Evolutionary conservation across 2,113 vertebrate species (phyloP), one percentile per base, ranked within the genome.

Genomic region (Lutjanus erythropterus): DNA sequence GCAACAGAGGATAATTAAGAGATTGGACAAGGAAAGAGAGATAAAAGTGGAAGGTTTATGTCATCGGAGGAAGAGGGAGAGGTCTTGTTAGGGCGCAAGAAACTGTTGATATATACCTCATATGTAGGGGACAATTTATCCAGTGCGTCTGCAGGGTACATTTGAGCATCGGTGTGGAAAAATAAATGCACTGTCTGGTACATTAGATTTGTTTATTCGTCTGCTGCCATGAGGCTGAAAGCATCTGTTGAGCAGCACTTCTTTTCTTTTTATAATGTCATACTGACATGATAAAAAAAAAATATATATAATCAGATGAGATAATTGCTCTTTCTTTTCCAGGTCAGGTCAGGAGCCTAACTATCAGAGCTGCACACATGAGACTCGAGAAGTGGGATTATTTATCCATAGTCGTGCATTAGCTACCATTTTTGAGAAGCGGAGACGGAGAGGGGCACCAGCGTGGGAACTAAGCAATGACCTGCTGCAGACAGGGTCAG

Each of bases 1-100:
- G 86, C 58, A 85, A 75, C 78, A 71, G 77, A 70, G 71, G 88
- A 75, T 83, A 82, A 90, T 91, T 80, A 88, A 85, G 56, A 73
- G 86, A 90, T 73, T 72, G 78, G 83, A 74, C 49, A 29, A 72
- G 49, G 4, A 39, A 29, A 23, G 52, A 23, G 52, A 74, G 73
- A 86, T 81, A 70, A 58, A 78, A 73, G 53, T 31, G 47, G 52
- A n/a, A 55, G 60, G 74, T 70, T 79, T 74, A 39, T 78, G 60
- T 80, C 65, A 69, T 56, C 19, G 18, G 44, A 39, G 50, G 70
- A 69, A n/a, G 52, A 60, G 19, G 79, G 50, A 64, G 44, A 62
- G 29, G 71, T 58, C 37, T 64, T 37, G 56, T 84, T 14, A 62
- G 52, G 68, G 35, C 19, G 41, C 16, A 21, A 59, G 60, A 35